Base-by-base conservation (phyloP, 2,797 vertebrate species). In the Amblyraja radiata region DNA sequence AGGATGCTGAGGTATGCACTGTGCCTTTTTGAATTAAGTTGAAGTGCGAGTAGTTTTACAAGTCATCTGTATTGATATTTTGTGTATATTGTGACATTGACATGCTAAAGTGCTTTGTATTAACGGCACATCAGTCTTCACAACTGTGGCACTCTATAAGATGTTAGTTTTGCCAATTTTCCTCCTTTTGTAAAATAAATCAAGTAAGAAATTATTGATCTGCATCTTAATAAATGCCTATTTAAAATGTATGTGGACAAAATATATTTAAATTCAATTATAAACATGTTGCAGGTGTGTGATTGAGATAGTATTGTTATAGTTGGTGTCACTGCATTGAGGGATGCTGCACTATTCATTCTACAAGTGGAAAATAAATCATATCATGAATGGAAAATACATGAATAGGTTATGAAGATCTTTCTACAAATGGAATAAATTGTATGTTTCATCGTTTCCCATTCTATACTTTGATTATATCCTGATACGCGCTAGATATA, bases 11-110 rank as follows among this genome's bases (percentile, higher is more conserved):
- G 90, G 71, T 71, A 54, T 92, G 90, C 90, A 92, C 68, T 92
- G 71, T 92, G 90, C 68, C 90, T 92, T 92, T 92, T 92, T 76
- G 46, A 92, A 92, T 92, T 92, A 76, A 92, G 68, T 76, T 92
- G 68, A 92, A 92, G 90, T 76, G 90, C 39, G n/a, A 46, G 71
- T 36, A 58, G 36, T 92, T 92, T 54, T 76, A 92, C 90, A 92
- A 46, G 90, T 9, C 73, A 92, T 90, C 88, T 90, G 88, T 90
- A 71, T 68, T 71, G 88, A 71, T 92, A 63, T 88, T 88, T 92
- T 92, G 46, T 54, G 68, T 92, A 92, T 76, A 28, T 92, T n/a
- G 36, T 92, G 90, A 92, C 71, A 73, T 76, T 76, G 90, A 73
- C 90, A 92, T 32, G 90, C 76, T 73, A 92, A 76, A 58, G 39